A percentile compares a stretch with the other conserved stretches of the same genome.
phyloP scores from a whole-genome alignment of 2,113 vertebrate species.

The Toxotes chatareus region DNA sequence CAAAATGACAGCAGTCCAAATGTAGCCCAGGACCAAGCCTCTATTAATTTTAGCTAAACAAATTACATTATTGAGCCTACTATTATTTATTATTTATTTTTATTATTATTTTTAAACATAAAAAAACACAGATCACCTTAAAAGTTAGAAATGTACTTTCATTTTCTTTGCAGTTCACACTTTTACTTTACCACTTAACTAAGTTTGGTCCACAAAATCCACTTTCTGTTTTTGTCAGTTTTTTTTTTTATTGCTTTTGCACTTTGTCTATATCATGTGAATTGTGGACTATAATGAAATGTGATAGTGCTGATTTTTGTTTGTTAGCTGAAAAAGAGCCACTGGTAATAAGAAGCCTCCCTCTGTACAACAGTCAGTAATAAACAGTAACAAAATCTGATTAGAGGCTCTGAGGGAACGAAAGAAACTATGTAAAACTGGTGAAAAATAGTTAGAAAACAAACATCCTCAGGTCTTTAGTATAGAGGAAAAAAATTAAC shows the following conservation, averaged over 20 bases:
- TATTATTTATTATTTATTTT: too few species aligned
- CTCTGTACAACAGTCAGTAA: slow-evolving; percentile 21
- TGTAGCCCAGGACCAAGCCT: not conserved
- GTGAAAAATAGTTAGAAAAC: slow-evolving; percentile 32
- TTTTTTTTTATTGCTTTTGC: not conserved
- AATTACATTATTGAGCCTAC: not conserved
- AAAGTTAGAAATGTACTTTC: not conserved
- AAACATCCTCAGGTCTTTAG: slow-evolving; percentile 47
- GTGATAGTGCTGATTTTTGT: not conserved
- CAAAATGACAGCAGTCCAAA: too few species aligned
- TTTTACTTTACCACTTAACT: not conserved
- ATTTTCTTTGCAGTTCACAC: not conserved
- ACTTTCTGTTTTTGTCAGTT: not conserved
- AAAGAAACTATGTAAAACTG: slow-evolving; percentile 32
- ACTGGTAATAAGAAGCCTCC: not conserved
- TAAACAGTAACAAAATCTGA: slow-evolving; percentile 54
- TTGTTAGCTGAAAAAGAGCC: slow-evolving; percentile 15
- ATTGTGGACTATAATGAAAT: not conserved
- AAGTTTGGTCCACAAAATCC: not conserved
- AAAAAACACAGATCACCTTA: not conserved
- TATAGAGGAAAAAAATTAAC: slow-evolving; percentile 20
- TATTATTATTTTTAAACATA: not conserved
- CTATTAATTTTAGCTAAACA: slow-evolving; percentile 22
- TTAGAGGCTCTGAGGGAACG: slow-evolving; percentile 27
- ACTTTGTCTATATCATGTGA: not conserved